Conservation (phyloP, 1,140 invertebrate species). For the Dinoponera quadriceps region DNA sequence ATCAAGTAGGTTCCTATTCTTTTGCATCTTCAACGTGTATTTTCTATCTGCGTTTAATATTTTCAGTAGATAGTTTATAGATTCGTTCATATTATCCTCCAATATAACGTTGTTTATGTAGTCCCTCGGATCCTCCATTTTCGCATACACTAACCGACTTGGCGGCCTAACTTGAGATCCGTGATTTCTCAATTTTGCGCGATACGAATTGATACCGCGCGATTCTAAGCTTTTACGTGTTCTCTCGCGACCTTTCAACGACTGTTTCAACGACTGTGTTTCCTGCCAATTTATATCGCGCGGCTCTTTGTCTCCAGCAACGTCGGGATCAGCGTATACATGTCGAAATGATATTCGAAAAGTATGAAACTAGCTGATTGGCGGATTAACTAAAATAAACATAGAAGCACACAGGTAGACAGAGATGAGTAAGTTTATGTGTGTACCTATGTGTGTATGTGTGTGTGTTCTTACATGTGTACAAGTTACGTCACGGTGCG, state of each 20-base stretch:
- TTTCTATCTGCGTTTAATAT: no score
- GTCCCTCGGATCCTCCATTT: no score
- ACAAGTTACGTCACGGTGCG: conserved; percentile 56
- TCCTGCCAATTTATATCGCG: not conserved
- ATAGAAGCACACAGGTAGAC: conserved; percentile 25
- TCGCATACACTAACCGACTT: no score
- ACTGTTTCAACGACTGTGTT: not conserved
- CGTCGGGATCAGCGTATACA: conserved; percentile 27
- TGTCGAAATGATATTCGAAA: conserved; percentile 29
- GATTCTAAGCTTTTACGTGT: not conserved
- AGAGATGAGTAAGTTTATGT: conserved; percentile 1
- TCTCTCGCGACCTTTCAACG: not conserved
- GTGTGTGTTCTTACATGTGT: conserved; percentile 20
- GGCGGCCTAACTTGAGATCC: no score
- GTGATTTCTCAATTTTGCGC: no score
- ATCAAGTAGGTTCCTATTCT: no score
- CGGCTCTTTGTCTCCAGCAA: conserved; percentile 23
- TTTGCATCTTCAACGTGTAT: no score
- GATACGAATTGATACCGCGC: no score
- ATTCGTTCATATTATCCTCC: no score
- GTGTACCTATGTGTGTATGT: not conserved
- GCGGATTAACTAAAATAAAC: conserved; percentile 30
- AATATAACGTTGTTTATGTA: no score
- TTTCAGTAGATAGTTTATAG: no score
- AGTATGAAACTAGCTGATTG: conserved; percentile 1